Evolutionary conservation across 2,113 vertebrate species (phyloP).

Genomic region (Cathartes aura): DNA sequence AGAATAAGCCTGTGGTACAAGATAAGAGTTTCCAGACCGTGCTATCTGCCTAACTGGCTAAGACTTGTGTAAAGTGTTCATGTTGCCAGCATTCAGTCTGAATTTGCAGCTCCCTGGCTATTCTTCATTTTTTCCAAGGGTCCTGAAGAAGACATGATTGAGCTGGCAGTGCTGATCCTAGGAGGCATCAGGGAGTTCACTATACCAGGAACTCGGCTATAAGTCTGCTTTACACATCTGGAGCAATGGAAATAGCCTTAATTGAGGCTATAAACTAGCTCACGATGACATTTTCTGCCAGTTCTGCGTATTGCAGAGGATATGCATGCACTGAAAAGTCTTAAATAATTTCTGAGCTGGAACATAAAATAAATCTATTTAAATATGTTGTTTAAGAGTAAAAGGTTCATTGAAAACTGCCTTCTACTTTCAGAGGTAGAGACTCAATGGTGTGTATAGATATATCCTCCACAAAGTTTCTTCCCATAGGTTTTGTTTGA

Average conservation of each 20-base stretch:
- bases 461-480: not conserved
- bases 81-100: not conserved
- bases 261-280: constrained; percentile 47
- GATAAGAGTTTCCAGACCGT: not conserved
- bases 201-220: not conserved
- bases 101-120: constrained; percentile 17
- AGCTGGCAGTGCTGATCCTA: constrained; percentile 12
- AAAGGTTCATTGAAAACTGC: constrained; percentile 5
- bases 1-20: not conserved
- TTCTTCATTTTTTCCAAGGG: constrained; percentile 37
- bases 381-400: constrained; percentile 20
- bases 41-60: not conserved
- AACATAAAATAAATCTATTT: constrained; percentile 40
- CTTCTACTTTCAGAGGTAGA: not conserved
- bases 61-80: not conserved
- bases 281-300: constrained; percentile 46
- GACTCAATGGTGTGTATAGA: not conserved
- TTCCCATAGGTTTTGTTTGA: not conserved
- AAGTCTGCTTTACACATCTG: constrained; percentile 54
- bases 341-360: constrained; percentile 30
- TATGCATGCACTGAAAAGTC: not conserved
- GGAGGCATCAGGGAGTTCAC: constrained; percentile 14
- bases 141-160: constrained; percentile 18
- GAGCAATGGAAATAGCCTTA: constrained; percentile 51
- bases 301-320: not conserved